Evolutionary conservation across 1,140 invertebrate genomes (phyloP).

Genomic region (Archegozetes longisetosus): DNA sequence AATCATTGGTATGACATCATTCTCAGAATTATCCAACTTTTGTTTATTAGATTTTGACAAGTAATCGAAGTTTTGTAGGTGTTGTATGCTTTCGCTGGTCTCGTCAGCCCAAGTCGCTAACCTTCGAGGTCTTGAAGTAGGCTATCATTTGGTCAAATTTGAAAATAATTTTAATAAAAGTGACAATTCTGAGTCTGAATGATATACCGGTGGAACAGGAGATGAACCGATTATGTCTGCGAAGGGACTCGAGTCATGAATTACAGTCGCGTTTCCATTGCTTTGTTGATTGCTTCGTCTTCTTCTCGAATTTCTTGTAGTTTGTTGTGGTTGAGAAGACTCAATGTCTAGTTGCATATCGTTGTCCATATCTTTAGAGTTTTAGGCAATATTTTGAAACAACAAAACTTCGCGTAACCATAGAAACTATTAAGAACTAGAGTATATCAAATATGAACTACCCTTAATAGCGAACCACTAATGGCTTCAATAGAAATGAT

Average conservation of each 20-base stretch:
- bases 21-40: not conserved
- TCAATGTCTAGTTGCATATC: too few relatives aligned
- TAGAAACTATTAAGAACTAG: not conserved
- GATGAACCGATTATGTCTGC: not conserved
- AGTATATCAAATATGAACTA: too few relatives aligned
- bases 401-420: not conserved
- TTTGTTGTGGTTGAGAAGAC: too few relatives aligned
- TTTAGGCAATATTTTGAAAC: not conserved
- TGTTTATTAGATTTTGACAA: not conserved
- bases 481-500: too few relatives aligned
- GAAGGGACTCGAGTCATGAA: not conserved
- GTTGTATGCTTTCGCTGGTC: not conserved
- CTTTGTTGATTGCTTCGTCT: not conserved
- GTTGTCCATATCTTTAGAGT: too few relatives aligned
- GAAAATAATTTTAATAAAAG: too few relatives aligned
- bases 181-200: too few relatives aligned
- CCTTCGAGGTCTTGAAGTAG: not conserved
- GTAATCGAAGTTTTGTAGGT: not conserved
- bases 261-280: not conserved
- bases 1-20: slow-evolving; percentile 7
- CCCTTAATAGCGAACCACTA: too few relatives aligned
- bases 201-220: not conserved
- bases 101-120: not conserved
- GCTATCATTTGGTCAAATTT: not conserved
- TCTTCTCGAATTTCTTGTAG: too few relatives aligned